Conservation (phyloP, 2,113 vertebrate genomes). For the Larimichthys polyactis region DNA sequence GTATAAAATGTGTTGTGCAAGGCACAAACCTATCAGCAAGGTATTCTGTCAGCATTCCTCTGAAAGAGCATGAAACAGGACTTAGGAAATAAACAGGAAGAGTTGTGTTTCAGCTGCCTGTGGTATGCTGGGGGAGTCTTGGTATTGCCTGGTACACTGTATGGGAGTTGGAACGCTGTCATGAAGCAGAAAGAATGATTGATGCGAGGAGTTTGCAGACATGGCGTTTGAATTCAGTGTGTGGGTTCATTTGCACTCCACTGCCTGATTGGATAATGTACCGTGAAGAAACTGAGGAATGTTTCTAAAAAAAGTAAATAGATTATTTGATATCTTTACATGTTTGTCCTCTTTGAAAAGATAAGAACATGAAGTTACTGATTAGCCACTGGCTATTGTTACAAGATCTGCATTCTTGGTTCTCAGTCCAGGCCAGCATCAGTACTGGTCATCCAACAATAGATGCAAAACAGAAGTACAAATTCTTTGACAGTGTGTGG, state of each 20-base stretch:
- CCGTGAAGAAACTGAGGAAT: background rate
- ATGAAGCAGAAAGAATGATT: constrained; percentile 27
- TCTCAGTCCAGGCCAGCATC: background rate
- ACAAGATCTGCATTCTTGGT: background rate
- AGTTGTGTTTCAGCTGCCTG: background rate
- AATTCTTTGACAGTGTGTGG: background rate
- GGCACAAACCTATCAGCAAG: background rate
- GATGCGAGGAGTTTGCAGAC: constrained; percentile 1
- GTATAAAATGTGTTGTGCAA: background rate
- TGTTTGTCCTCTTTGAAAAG: background rate
- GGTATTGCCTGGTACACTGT: constrained; percentile 33
- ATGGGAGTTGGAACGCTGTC: constrained; percentile 18
- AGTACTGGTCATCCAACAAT: background rate
- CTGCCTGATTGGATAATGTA: background rate
- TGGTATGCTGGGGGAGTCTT: constrained; percentile 62
- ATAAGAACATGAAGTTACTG: background rate
- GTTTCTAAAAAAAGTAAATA: background rate
- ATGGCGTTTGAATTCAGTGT: background rate
- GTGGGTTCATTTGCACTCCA: background rate
- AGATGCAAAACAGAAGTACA: background rate
- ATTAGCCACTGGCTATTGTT: background rate
- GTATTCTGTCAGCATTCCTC: background rate
- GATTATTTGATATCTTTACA: background rate
- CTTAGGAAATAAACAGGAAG: background rate
- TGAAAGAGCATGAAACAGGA: background rate